These are phyloP conservation scores for Stenopsyche tienmushanensis DNA, from an alignment of 1,140 invertebrate genomes.

Conservation along the genomic window DNA sequence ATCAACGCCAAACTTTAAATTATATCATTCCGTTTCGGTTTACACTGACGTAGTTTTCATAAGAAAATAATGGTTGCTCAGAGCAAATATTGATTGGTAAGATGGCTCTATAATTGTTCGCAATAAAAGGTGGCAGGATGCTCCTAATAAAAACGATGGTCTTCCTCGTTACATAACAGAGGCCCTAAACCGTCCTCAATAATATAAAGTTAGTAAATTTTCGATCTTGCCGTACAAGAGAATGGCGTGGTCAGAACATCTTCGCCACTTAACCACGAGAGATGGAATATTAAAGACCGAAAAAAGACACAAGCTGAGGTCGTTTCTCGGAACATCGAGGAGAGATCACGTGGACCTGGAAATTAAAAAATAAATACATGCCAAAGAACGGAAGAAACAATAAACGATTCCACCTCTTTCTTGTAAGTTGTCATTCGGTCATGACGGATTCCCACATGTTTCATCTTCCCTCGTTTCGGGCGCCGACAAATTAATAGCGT, in stretches of 20 bases:
- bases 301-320: too few species aligned
- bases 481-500: neutral
- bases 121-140: too few species aligned
- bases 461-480: neutral
- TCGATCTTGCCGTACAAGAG: neutral
- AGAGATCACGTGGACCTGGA: too few species aligned
- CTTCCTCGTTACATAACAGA: too few species aligned
- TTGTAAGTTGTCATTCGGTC: constrained; percentile 3
- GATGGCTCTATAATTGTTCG: neutral
- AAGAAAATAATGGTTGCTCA: too few species aligned
- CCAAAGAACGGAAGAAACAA: constrained; percentile 7
- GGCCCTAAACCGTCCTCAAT: neutral
- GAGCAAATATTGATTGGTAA: neutral
- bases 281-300: neutral
- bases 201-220: neutral
- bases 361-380: neutral
- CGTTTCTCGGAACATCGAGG: too few species aligned
- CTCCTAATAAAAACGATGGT: too few species aligned
- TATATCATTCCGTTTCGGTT: too few species aligned
- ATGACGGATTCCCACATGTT: constrained; percentile 3
- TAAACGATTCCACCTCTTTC: constrained; percentile 14
- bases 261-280: neutral
- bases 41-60: too few species aligned
- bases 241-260: neutral
- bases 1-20: too few species aligned